Conservation (phyloP, 2,888 invertebrate genomes). For the Pharmacophagus antenor region DNA sequence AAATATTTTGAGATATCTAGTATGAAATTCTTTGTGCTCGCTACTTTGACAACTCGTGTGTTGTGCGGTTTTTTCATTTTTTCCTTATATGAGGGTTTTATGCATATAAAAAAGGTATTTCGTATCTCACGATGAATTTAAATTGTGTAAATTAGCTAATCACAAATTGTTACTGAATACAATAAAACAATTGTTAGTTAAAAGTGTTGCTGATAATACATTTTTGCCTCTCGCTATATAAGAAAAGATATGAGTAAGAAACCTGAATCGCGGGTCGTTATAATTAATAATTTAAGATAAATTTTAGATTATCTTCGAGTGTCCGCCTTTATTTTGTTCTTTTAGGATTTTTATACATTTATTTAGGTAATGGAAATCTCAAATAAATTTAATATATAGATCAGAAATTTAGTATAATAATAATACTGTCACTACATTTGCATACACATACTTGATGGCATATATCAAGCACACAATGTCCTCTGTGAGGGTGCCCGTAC, state of each 20-base stretch:
- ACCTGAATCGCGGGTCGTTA: no score
- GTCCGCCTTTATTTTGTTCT: no score
- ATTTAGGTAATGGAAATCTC: no score
- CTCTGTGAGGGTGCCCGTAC: slow-evolving; percentile 51
- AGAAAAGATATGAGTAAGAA: no score
- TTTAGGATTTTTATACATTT: no score
- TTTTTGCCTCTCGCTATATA: no score
- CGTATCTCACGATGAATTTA: background rate
- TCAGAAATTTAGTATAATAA: background rate
- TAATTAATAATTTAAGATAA: no score
- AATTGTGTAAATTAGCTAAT: background rate
- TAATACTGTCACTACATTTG: background rate
- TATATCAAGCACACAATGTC: slow-evolving; percentile 62
- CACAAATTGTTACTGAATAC: background rate
- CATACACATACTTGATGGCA: slow-evolving; percentile 38
- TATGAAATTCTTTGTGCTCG: slow-evolving; percentile 10
- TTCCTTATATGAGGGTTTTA: background rate
- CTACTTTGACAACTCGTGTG: slow-evolving; percentile 5
- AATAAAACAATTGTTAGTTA: no score
- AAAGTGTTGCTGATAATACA: no score
- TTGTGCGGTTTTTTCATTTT: background rate
- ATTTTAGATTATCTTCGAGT: no score
- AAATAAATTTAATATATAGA: background rate
- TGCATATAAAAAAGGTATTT: background rate
- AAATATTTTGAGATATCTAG: slow-evolving; percentile 14